phyloP scores from a whole-genome alignment of 2,113 vertebrate species.

The Azemiops feae region DNA sequence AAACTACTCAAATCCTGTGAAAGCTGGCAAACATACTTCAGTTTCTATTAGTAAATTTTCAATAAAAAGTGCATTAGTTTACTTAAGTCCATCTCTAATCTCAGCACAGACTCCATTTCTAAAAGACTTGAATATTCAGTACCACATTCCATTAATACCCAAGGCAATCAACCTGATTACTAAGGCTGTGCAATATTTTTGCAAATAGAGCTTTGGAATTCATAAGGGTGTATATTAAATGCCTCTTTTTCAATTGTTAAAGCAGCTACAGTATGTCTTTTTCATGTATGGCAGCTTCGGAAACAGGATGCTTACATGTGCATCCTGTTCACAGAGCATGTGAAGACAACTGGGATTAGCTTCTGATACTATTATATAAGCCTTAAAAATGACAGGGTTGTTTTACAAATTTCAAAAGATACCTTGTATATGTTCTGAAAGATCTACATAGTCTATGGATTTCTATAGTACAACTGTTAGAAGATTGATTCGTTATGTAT shows the following conservation, averaged over 20 bases:
- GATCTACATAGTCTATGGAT: not conserved
- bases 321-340: not conserved
- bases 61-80: not conserved
- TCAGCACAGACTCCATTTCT: not conserved
- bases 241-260: not conserved
- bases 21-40: not conserved
- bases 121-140: not conserved
- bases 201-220: not conserved
- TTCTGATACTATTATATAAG: not conserved
- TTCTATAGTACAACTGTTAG: not conserved
- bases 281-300: not conserved
- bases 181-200: not conserved
- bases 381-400: not conserved
- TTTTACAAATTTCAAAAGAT: not conserved
- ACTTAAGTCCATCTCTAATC: not conserved
- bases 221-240: not conserved
- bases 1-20: not conserved
- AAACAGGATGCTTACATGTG: not conserved
- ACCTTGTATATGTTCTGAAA: not conserved
- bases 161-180: conserved; percentile 28
- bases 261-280: not conserved
- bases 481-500: not conserved
- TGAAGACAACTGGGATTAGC: not conserved
- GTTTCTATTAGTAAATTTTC: not conserved
- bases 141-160: not conserved